A percentile compares a stretch with the other conserved stretches of the same genome.
Evolutionary conservation across 2,113 vertebrate genomes (phyloP).

Genomic region (Laticauda laticaudata): DNA sequence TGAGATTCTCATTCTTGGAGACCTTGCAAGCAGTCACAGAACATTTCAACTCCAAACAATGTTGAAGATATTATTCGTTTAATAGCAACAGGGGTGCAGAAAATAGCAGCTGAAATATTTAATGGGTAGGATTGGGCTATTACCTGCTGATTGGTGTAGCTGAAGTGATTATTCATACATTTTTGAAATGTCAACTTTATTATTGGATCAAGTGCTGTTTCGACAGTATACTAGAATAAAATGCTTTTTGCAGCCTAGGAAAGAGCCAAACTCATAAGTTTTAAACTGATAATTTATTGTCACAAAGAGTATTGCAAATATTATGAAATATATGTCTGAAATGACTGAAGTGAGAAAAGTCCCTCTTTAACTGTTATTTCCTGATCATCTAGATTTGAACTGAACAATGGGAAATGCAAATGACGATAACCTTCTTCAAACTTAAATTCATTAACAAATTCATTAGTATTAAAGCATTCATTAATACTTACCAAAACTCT

Average conservation of each 20-base stretch:
- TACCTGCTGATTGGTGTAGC: not conserved
- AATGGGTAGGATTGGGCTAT: not conserved
- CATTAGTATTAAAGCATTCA: not conserved
- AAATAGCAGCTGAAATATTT: not conserved
- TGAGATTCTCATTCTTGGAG: not conserved
- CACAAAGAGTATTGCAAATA: not conserved
- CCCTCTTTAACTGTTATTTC: not conserved
- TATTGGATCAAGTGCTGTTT: not conserved
- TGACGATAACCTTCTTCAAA: not conserved
- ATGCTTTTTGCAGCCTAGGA: not conserved
- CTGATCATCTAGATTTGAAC: not conserved
- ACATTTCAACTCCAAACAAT: not conserved
- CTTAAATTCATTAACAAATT: not conserved
- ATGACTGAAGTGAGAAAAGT: not conserved
- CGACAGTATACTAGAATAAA: not conserved
- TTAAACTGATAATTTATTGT: not conserved
- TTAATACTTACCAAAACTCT: slow-evolving; percentile 78
- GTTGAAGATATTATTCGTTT: not conserved
- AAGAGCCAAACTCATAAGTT: not conserved
- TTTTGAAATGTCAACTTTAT: not conserved
- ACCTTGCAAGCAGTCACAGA: not conserved
- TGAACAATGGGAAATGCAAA: not conserved
- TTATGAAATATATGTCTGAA: not conserved
- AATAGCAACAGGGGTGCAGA: not conserved
- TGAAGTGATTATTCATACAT: not conserved